These are phyloP conservation scores for Brachionus koreanus DNA, from an alignment of 1,140 invertebrate genomes.

Conservation along the genomic window DNA sequence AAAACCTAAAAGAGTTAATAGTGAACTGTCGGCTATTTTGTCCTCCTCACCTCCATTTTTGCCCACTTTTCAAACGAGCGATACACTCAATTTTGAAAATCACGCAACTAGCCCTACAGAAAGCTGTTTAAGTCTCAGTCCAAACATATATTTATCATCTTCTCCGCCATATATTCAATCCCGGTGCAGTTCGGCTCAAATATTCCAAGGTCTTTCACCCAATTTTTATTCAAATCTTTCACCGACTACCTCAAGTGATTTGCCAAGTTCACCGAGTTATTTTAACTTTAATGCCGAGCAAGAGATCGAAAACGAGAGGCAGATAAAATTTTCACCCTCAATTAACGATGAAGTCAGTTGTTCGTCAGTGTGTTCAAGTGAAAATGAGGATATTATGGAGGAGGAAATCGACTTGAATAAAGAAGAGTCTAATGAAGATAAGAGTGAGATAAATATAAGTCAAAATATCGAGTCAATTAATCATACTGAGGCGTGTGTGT, in stretches of 20 bases:
- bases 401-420: neutral
- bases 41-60: constrained; percentile 10
- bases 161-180: neutral
- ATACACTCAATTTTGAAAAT: neutral
- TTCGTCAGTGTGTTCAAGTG: neutral
- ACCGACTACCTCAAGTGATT: neutral
- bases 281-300: constrained; percentile 6
- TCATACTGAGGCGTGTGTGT: constrained; percentile 34
- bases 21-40: neutral
- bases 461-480: constrained; percentile 41
- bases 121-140: constrained; percentile 26
- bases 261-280: neutral
- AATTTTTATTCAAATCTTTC: constrained; percentile 1
- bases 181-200: constrained; percentile 27
- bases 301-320: neutral
- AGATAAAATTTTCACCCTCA: constrained; percentile 21
- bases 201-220: constrained; percentile 25
- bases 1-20: constrained; percentile 24
- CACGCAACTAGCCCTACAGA: constrained; percentile 28
- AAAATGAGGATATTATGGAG: neutral
- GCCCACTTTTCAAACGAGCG: neutral
- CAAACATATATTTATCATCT: neutral
- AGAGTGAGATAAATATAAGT: neutral
- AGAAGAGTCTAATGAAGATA: neutral
- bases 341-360: constrained; percentile 3